Evolutionary conservation across 1,140 invertebrate genomes (phyloP).

Genomic region (Drosophila virilis): DNA sequence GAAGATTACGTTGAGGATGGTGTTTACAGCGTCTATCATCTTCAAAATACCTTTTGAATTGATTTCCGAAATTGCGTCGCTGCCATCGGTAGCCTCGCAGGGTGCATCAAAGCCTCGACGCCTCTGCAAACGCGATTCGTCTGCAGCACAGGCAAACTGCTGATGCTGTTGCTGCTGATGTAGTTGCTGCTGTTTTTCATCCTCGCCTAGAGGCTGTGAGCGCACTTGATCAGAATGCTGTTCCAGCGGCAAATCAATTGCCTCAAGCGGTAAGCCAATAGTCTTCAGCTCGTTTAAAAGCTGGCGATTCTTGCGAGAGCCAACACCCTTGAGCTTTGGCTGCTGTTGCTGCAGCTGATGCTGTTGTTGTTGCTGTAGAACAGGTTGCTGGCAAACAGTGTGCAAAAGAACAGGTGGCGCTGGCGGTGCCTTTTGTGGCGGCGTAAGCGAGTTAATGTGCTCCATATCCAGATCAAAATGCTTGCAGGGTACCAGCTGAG

Average conservation of each 20-base stretch:
- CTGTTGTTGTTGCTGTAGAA: constrained; percentile 58
- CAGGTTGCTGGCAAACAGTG: constrained; percentile 68
- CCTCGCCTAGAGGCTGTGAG: constrained; percentile 79
- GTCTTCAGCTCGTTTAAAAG: constrained; percentile 36
- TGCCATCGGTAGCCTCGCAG: constrained; percentile 27
- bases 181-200: constrained; percentile 58
- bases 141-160: constrained; percentile 35
- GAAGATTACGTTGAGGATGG: background rate
- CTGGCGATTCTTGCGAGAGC: constrained; percentile 68
- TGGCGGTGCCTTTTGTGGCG: constrained; percentile 77
- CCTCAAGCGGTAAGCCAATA: constrained; percentile 57
- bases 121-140: constrained; percentile 61
- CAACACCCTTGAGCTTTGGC: constrained; percentile 59
- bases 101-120: constrained; percentile 56
- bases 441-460: constrained; percentile 75
- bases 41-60: constrained; percentile 49
- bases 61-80: constrained; percentile 42
- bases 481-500: constrained; percentile 68
- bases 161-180: constrained; percentile 51
- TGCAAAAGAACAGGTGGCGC: constrained; percentile 72
- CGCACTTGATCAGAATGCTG: constrained; percentile 70
- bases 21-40: background rate
- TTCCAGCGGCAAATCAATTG: constrained; percentile 52
- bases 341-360: constrained; percentile 48
- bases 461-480: constrained; percentile 79